phyloP scores from a whole-genome alignment of 1,140 invertebrate genomes.

The Octopus bimaculoides region DNA sequence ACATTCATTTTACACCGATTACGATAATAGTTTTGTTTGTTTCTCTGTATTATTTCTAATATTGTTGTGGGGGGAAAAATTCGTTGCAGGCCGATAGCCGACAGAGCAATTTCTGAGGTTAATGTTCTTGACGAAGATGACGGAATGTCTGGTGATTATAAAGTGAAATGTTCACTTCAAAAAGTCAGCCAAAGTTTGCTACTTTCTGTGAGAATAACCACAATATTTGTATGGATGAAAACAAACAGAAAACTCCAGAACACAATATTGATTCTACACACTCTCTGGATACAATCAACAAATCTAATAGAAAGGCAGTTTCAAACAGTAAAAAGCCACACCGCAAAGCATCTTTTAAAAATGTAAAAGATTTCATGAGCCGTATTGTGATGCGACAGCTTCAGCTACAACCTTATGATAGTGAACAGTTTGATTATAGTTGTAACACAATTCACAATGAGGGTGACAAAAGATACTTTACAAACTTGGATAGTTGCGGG shows the following conservation, averaged over 20 bases:
- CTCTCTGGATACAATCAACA: too few species aligned
- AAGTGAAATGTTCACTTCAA: constrained; percentile 25
- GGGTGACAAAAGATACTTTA: too few species aligned
- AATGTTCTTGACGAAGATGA: constrained; percentile 40
- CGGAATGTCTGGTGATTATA: constrained; percentile 16
- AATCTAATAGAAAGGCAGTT: constrained; percentile 11
- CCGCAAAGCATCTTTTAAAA: constrained; percentile 35
- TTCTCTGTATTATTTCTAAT: neutral
- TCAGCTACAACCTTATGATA: neutral
- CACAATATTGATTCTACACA: too few species aligned
- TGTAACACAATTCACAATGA: too few species aligned
- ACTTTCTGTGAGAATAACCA: constrained; percentile 12
- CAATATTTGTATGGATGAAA: too few species aligned
- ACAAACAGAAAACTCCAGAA: too few species aligned
- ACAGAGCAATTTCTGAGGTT: constrained; percentile 43
- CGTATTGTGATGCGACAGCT: constrained; percentile 23
- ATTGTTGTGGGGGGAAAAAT: neutral
- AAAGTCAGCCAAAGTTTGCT: constrained; percentile 36
- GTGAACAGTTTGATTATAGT: constrained; percentile 10
- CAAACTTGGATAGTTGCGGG: too few species aligned
- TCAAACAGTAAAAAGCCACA: neutral
- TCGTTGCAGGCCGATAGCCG: constrained; percentile 34
- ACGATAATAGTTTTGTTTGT: neutral
- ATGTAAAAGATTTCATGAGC: constrained; percentile 36
- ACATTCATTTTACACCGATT: neutral